A percentile compares a stretch with the other conserved stretches of the same genome.
Conservation (phyloP, 2,888 invertebrate genomes). For the Dryobota labecula region DNA sequence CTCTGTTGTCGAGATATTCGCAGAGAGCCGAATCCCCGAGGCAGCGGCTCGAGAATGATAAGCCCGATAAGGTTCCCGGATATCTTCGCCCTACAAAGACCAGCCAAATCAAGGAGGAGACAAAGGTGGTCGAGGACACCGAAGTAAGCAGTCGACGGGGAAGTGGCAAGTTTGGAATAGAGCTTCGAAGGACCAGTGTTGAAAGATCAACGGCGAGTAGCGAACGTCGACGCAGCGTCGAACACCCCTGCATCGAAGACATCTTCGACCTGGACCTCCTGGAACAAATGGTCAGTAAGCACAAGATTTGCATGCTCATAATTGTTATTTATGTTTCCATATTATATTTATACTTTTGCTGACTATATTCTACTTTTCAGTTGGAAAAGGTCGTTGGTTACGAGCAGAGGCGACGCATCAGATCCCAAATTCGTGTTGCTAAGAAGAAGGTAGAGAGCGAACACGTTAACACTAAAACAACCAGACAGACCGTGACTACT, state of each 20-base stretch:
- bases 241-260: conserved; percentile 92
- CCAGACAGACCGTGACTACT: conserved; percentile 70
- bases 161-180: conserved; percentile 93
- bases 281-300: conserved; percentile 92
- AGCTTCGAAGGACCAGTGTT: conserved; percentile 90
- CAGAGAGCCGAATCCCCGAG: conserved; percentile 77
- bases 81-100: conserved; percentile 84
- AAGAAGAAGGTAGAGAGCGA: conserved; percentile 92
- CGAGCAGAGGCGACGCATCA: conserved; percentile 94
- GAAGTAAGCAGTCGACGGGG: conserved; percentile 88
- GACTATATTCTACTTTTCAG: conserved; percentile 84
- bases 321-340: conserved; percentile 63
- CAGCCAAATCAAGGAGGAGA: conserved; percentile 83
- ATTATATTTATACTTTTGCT: conserved; percentile 65
- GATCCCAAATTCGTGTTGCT: conserved; percentile 94
- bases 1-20: conserved; percentile 70
- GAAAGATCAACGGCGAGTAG: conserved; percentile 86
- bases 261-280: conserved; percentile 93
- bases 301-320: conserved; percentile 67
- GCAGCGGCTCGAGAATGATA: conserved; percentile 70
- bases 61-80: conserved; percentile 79
- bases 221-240: conserved; percentile 86
- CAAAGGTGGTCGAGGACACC: conserved; percentile 76
- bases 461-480: conserved; percentile 72
- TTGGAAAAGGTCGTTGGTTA: conserved; percentile 94